phyloP scores from a whole-genome alignment of 2,113 vertebrate genomes.

The Pachyramphus minor region DNA sequence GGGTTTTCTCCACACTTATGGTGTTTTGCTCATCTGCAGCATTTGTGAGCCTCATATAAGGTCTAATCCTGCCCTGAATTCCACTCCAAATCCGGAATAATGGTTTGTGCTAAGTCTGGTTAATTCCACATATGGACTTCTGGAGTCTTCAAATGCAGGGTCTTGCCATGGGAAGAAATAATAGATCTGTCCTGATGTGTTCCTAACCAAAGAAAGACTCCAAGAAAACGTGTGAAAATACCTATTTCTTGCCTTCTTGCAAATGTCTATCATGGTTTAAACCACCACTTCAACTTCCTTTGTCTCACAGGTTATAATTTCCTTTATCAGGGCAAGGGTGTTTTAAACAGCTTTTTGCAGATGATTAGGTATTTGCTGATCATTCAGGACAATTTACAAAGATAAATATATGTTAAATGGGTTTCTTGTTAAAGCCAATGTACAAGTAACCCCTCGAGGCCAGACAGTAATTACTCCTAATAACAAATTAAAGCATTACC shows the following conservation, averaged over 20 bases:
- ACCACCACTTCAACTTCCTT: slow-evolving; percentile 44
- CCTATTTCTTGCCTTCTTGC: slow-evolving; percentile 2
- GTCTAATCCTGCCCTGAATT: background rate
- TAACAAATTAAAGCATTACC: slow-evolving; percentile 85
- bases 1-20: background rate
- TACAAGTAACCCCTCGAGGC: slow-evolving; percentile 76
- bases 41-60: background rate
- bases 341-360: slow-evolving; percentile 64
- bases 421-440: slow-evolving; percentile 79
- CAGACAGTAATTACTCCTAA: slow-evolving; percentile 84
- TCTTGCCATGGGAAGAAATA: background rate
- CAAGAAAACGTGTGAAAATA: background rate
- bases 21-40: background rate
- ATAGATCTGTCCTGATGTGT: background rate
- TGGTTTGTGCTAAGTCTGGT: background rate
- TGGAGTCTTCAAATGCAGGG: background rate
- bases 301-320: slow-evolving; percentile 64
- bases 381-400: slow-evolving; percentile 82
- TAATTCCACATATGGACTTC: background rate
- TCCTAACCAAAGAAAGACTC: background rate
- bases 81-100: background rate
- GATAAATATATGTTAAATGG: slow-evolving; percentile 82
- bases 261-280: slow-evolving; percentile 42
- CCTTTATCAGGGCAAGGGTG: slow-evolving; percentile 57
- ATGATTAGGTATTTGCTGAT: slow-evolving; percentile 68